phyloP scores from a whole-genome alignment of 2,113 vertebrate genomes.

The Murina feae region DNA sequence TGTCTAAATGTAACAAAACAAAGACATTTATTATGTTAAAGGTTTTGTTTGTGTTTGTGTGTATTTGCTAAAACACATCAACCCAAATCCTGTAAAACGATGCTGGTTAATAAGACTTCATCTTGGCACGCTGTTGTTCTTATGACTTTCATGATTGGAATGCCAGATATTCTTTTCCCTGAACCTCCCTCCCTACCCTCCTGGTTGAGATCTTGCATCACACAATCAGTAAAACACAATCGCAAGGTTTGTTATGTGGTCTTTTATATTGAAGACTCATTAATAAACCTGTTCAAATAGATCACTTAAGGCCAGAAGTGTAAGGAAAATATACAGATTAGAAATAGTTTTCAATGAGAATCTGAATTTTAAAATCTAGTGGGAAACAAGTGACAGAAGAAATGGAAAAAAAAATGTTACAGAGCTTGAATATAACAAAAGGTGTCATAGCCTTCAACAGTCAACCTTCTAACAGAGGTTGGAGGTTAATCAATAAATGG shows the following conservation, averaged over 20 bases:
- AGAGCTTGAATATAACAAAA: not conserved
- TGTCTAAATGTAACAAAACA: not conserved
- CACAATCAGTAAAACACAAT: not conserved
- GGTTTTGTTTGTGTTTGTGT: not conserved
- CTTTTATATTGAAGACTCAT: not conserved
- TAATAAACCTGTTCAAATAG: not conserved
- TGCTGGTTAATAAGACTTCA: not conserved
- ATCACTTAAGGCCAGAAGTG: not conserved
- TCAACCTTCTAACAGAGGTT: not conserved
- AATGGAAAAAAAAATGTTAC: not conserved
- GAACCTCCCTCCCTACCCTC: rapidly evolving
- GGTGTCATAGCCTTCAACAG: not conserved
- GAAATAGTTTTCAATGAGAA: not conserved
- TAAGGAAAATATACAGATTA: not conserved
- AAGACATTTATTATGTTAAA: not conserved
- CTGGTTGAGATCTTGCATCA: not conserved
- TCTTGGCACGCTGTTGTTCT: not conserved
- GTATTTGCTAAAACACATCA: not conserved
- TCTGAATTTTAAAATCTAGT: not conserved
- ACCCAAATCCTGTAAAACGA: not conserved
- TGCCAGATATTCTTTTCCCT: not conserved
- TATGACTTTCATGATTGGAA: not conserved
- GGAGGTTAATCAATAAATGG: not conserved
- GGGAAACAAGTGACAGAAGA: not conserved
- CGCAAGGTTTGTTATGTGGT: not conserved